phyloP scores from a whole-genome alignment of 2,888 invertebrate species.

The Melanotus villosus region DNA sequence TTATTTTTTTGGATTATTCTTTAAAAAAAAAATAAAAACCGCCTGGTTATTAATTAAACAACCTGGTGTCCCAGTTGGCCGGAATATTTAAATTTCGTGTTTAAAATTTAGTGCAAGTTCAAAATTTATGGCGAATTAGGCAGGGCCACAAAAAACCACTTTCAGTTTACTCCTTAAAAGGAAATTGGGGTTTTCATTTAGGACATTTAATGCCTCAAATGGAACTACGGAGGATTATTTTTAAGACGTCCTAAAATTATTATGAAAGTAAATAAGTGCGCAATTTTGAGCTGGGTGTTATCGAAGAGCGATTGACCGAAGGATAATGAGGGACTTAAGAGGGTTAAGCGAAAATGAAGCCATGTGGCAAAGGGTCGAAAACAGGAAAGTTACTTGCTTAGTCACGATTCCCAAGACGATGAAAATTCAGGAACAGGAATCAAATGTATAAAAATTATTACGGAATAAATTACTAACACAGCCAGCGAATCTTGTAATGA shows the following conservation, averaged over 20 bases:
- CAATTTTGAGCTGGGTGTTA: conserved; percentile 18
- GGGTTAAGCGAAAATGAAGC: conserved; percentile 1
- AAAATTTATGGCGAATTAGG: background rate
- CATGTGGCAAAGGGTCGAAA: background rate
- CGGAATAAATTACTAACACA: too few species aligned
- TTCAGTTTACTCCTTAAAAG: background rate
- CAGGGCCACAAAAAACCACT: background rate
- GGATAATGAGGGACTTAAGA: conserved; percentile 22
- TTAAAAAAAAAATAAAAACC: background rate
- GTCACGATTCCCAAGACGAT: background rate
- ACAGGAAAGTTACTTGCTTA: background rate
- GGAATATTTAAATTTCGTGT: background rate
- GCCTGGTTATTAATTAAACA: conserved; percentile 9
- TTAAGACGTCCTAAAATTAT: conserved; percentile 5
- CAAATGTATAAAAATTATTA: too few species aligned
- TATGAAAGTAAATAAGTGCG: conserved; percentile 8
- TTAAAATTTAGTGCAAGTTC: background rate
- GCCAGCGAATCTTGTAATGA: too few species aligned
- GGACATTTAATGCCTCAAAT: background rate
- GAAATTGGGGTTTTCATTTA: background rate
- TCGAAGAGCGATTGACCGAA: conserved; percentile 19
- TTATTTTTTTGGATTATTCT: background rate
- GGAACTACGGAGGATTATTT: conserved; percentile 21
- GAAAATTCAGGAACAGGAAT: too few species aligned
- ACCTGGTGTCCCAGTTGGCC: background rate